Evolutionary conservation across 2,797 vertebrate genomes (phyloP).

Genomic region (Oreonectes daqikongensis): DNA sequence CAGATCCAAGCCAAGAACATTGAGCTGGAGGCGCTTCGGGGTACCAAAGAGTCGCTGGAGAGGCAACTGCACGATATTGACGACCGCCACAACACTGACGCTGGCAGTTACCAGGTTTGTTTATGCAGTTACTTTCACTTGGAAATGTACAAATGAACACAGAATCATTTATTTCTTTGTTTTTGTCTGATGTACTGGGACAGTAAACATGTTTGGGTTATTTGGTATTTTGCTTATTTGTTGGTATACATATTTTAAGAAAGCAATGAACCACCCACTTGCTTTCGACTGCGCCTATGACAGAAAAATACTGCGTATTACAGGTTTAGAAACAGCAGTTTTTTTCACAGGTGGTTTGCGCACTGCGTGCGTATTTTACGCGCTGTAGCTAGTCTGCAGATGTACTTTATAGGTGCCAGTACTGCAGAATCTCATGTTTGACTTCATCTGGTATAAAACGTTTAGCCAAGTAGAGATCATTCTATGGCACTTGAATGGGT

Average conservation of each 20-base stretch:
- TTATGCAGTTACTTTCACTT: not conserved
- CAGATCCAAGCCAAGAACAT: slow-evolving; percentile 94
- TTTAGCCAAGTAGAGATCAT: not conserved
- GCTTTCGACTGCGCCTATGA: no score
- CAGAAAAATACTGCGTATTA: not conserved
- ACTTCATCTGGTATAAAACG: not conserved
- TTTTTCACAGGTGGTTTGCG: slow-evolving; percentile 38
- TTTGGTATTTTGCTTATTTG: no score
- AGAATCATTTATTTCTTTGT: no score
- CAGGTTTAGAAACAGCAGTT: slow-evolving; percentile 1
- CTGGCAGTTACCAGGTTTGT: slow-evolving; percentile 87
- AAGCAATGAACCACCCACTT: no score
- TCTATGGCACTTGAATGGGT: no score
- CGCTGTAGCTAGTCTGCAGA: not conserved
- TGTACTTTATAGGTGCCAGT: not conserved
- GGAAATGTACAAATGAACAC: not conserved
- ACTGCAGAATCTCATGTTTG: not conserved
- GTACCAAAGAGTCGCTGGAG: slow-evolving; percentile 94
- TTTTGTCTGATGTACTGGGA: no score
- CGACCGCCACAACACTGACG: slow-evolving; percentile 91
- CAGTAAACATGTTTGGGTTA: no score
- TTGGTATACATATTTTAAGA: not conserved
- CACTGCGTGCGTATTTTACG: slow-evolving; percentile 34
- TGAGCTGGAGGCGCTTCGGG: slow-evolving; percentile 91
- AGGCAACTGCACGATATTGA: slow-evolving; percentile 93